Evolutionary conservation across 2,113 vertebrate species (phyloP), one percentile per base, ranked within the genome.

Genomic region (Lycocorax pyrrhopterus): DNA sequence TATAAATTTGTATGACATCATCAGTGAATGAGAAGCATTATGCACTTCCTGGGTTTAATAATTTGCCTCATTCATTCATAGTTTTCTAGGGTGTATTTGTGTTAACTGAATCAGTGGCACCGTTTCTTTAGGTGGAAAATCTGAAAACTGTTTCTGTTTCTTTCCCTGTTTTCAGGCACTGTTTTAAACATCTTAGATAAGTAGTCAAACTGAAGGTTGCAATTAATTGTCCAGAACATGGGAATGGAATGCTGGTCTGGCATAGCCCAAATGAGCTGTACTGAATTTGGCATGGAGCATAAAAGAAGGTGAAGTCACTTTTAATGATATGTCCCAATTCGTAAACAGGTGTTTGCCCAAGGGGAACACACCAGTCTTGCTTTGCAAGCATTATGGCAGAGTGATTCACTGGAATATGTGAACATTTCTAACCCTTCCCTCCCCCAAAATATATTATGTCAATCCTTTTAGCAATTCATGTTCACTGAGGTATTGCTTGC

Each of bases 301-400:
- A 82, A 95, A 96, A 97, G 96, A 71, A 93, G 71, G 83, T 78
- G 94, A 95, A 96, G 93, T 94, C 92, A 94, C 96, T 93, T 96
- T 73, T 97, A 96, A 96, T 96, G 93, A 91, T 94, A 95, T 21
- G 68, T 94, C 95, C 94, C 88, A 76, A 26, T 98, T 95, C 35
- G 26, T 96, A 87, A 97, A 97, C 98, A 98, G 97, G 97, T 98
- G 98, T 98, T 98, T 98, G 97, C 98, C 97, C 95, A 93, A 96
- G 95, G 97, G 97, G 96, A 96, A 79, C 52, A 14, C 66, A 78
- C 77, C 71, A 85, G 62, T 60, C 86, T 90, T 96, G 76, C 83
- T 97, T 95, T 95, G 96, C 94, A 90, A 71, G 62, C 90, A 86
- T 96, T 96, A 56, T 80, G 91, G 92, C 81, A 96, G 94, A 94